Percentiles rank a stretch among this genome's conserved stretches.
These are phyloP conservation scores for Craterocephalus amniculus DNA, from an alignment of 2,797 vertebrate species.

Conservation along the genomic window DNA sequence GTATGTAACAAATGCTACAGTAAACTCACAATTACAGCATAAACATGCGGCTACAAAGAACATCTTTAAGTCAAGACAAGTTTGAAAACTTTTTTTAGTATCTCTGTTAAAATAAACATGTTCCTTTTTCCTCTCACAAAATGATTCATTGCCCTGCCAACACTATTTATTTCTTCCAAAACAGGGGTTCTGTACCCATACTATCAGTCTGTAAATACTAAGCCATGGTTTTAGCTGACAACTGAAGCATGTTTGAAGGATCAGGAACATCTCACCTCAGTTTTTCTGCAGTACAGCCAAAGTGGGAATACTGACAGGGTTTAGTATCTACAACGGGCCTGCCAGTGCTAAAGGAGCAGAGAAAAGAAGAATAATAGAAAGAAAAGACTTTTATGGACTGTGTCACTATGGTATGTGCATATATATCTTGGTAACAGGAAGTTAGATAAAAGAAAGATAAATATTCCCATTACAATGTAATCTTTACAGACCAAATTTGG, in stretches of 20 bases:
- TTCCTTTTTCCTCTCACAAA: conserved; percentile 2
- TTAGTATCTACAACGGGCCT: conserved; percentile 77
- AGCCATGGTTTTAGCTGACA: neutral
- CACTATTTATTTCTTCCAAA: neutral
- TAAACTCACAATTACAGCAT: neutral
- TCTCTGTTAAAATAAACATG: conserved; percentile 1
- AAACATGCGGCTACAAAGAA: no score
- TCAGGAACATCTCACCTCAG: conserved; percentile 73
- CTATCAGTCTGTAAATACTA: neutral
- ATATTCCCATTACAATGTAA: neutral
- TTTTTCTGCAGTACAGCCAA: conserved; percentile 65
- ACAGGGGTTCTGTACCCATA: neutral
- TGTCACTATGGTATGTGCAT: no score
- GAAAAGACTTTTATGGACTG: neutral
- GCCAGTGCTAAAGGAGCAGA: conserved; percentile 71
- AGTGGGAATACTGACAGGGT: conserved; percentile 55
- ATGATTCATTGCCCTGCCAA: neutral
- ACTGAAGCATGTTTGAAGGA: neutral
- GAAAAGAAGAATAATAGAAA: conserved; percentile 16
- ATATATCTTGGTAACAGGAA: no score
- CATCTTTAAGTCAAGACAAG: neutral
- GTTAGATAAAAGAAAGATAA: neutral
- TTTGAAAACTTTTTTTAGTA: no score
- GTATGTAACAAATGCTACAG: neutral
- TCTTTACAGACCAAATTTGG: neutral